Evolutionary conservation across 2,888 invertebrate species (phyloP), one percentile per base, ranked within the genome.

Genomic region (Mycalesis mineus): DNA sequence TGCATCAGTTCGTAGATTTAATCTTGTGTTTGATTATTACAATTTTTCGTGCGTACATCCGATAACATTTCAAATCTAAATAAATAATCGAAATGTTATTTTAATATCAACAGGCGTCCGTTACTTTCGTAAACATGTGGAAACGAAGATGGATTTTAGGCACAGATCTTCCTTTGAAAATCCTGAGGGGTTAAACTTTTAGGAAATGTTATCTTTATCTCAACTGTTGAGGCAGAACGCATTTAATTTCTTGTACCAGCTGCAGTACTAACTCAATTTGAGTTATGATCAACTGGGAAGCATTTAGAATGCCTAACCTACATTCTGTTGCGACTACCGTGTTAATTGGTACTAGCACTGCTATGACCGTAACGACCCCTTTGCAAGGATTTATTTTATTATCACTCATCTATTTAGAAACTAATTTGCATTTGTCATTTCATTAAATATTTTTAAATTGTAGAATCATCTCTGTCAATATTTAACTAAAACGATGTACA

Each of bases 51-150:
- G 31, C 31, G 13, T 15, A 31, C 57, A 44, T 55, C 42, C 37
- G 55, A 60, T 60, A 55, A 14, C 29, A 8, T 2, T 14, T 47
- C 1, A 50, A 40, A 50, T 56, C 22, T 22, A 22, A 22, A 51
- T 33, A 55, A 63, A 64, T 61, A 57, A 54, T 60, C 40, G 15
- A 57, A 59, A 58, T 54, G 59, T 60, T 60, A 61, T 62, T 63
- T 64, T 54, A 57, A 57, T 65, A 66, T 63, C 61, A 62, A 65
- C 66, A 64, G 54, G 64, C 58, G 60, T 61, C 59, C 60, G 61
- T 53, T 62, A 47, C 15, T 41, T 57, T 56, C 62, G 63, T 63
- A 64, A 66, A 64, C 64, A 66, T 29, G 45, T 54, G 49, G 52
- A 56, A 52, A n/a, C 48, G 51, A 45, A 60, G 54, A 64, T 65